Conservation (phyloP, 2,797 vertebrate species). For the Alectoris magna region DNA sequence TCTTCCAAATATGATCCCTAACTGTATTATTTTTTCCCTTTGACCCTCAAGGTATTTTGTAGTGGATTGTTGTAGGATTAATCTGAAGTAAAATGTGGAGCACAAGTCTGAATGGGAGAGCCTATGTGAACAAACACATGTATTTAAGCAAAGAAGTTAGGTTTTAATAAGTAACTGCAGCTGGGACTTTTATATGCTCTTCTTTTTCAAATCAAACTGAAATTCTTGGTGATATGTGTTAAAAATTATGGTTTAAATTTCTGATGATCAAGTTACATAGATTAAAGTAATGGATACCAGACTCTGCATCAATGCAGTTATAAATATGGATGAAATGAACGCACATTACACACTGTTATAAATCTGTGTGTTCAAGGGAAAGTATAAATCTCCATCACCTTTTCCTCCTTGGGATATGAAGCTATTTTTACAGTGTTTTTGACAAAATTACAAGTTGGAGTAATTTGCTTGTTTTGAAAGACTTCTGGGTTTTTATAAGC, state of each 20-base stretch:
- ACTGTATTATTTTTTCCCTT: not conserved
- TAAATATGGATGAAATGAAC: constrained; percentile 84
- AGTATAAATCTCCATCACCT: constrained; percentile 78
- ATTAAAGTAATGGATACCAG: constrained; percentile 84
- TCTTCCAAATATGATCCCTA: constrained; percentile 55
- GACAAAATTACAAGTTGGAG: constrained; percentile 71
- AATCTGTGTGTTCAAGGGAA: constrained; percentile 80
- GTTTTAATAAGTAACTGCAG: constrained; percentile 75
- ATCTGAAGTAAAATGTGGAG: constrained; percentile 37
- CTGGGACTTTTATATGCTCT: constrained; percentile 72
- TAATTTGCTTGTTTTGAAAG: constrained; percentile 76
- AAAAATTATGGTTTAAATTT: constrained; percentile 81
- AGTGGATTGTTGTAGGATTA: constrained; percentile 35
- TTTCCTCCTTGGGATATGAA: constrained; percentile 75
- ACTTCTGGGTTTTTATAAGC: constrained; percentile 52
- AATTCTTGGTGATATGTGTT: constrained; percentile 80
- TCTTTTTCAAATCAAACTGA: constrained; percentile 76
- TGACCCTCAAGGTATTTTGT: constrained; percentile 47
- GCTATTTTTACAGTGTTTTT: constrained; percentile 64
- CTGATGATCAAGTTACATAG: constrained; percentile 84
- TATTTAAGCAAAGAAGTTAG: constrained; percentile 52
- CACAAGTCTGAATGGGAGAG: not conserved
- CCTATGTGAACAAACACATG: constrained; percentile 41
- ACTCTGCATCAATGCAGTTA: constrained; percentile 78
- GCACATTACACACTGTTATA: constrained; percentile 78